These are phyloP conservation scores for Grantiella picta DNA, from an alignment of 2,113 vertebrate species.

Conservation along the genomic window DNA sequence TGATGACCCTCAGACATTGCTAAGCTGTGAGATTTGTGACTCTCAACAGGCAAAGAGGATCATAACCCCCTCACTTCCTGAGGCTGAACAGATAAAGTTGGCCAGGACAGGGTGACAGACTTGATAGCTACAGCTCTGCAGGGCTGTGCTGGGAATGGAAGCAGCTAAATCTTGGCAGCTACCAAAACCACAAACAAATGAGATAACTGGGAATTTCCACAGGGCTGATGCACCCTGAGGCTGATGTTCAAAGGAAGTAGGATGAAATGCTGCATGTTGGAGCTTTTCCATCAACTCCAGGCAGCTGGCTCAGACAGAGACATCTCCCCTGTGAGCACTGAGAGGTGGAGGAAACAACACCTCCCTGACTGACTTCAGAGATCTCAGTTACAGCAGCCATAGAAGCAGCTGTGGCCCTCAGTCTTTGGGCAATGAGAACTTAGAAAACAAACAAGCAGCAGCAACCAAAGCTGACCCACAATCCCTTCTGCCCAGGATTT, in stretches of 20 bases:
- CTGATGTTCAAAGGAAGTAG: background rate
- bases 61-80: background rate
- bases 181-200: background rate
- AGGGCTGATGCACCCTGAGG: background rate
- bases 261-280: background rate
- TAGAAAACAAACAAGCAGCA: background rate
- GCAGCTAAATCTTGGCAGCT: background rate
- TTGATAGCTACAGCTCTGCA: background rate
- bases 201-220: background rate
- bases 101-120: background rate
- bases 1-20: background rate
- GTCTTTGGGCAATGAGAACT: background rate
- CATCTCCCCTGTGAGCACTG: background rate
- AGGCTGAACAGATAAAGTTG: background rate
- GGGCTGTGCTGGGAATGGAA: background rate
- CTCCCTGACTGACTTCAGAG: background rate
- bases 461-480: background rate
- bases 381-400: background rate
- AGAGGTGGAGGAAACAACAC: background rate
- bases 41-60: background rate
- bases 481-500: background rate
- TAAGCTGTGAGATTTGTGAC: background rate
- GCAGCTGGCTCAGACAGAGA: background rate
- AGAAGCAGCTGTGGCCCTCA: background rate
- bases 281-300: background rate